A percentile compares a stretch with the other conserved stretches of the same genome.
Evolutionary conservation across 2,113 vertebrate species (phyloP).

Genomic region (Nycticebus coucang): DNA sequence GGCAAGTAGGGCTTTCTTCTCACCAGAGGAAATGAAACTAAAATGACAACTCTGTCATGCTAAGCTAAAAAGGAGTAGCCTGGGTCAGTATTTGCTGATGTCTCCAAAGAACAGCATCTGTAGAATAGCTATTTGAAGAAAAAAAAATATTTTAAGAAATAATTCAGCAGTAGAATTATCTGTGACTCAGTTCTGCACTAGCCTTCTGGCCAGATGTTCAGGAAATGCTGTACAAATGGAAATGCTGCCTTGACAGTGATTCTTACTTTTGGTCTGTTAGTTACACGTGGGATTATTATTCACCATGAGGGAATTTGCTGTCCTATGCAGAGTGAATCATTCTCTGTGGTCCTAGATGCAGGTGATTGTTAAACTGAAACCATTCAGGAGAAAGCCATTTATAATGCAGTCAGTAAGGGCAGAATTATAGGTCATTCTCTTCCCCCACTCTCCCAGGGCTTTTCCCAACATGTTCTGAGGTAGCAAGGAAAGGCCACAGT

Average conservation of each 20-base stretch:
- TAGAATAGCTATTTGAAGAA: conserved; percentile 18
- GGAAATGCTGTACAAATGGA: background rate
- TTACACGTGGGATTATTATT: background rate
- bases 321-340: background rate
- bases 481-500: background rate
- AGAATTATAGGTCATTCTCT: background rate
- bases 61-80: background rate
- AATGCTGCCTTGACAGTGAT: background rate
- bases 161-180: background rate
- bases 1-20: background rate
- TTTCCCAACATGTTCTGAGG: background rate
- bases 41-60: conserved; percentile 34
- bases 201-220: background rate
- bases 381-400: background rate
- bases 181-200: background rate
- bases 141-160: background rate
- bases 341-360: background rate
- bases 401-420: background rate
- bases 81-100: conserved; percentile 13
- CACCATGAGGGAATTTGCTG: background rate
- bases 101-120: background rate
- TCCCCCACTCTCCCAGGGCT: background rate
- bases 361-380: background rate
- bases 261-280: background rate
- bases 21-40: background rate